phyloP scores from a whole-genome alignment of 2,113 vertebrate species.

The Rattus norvegicus region GRCr8 NC_086025.1:56107001-56107500 shows the following conservation, averaged over 20 bases:
- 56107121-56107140: neutral
- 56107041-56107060: neutral
- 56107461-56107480: neutral
- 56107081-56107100: neutral
- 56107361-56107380: neutral
- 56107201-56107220: neutral
- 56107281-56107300: neutral
- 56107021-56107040: neutral
- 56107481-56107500: too few relatives aligned
- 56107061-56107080: neutral
- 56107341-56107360: neutral
- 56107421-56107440: neutral
- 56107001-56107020: neutral
- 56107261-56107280: neutral
- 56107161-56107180: neutral
- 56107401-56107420: neutral
- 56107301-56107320: neutral
- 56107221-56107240: neutral
- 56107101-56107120: neutral
- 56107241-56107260: neutral
- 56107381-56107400: neutral
- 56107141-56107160: neutral
- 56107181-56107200: neutral
- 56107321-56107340: fast-evolving
- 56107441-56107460: neutral